Evolutionary conservation across 2,113 vertebrate species (phyloP), one percentile per base, ranked within the genome.

Genomic region (Misgurnus mizolepis): DNA sequence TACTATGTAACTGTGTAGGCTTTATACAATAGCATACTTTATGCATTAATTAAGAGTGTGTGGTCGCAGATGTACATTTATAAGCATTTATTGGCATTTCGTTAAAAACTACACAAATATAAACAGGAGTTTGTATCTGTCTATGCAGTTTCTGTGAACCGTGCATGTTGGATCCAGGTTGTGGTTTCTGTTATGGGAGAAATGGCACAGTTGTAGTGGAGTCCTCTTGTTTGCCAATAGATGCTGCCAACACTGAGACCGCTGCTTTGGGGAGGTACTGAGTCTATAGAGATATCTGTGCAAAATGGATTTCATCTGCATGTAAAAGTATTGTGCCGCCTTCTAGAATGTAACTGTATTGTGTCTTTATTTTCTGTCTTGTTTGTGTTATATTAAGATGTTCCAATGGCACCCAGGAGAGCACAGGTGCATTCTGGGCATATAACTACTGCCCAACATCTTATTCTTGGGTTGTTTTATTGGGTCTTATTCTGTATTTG

Each of bases 371-470:
- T 7, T 76, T 5, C 64, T 14, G 9, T 27, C 22, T 61, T 60
- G 34, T 55, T 45, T 67, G 3, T 76, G 7, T 76, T 27, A 76
- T 17, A n/a, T 61, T 11, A 86, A 99, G 98, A 56, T 99, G 97
- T 87, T 93, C 91, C 75, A 98, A 96, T 87, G 91, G 90, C 89
- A 95, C 93, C 0, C 81, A 85, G 82, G 92, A 85, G 83, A 83
- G 85, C 0, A 88, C 89, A 67, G 89, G 89, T 11, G 83, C 90
- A 14, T 90, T 94, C 79, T 99, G 98, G 97, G 98, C 98, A 0
- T 99, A 97, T 83, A 99, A 99, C 89, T 99, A 95, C 93, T 99
- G 97, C 64, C 98, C 97, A 15, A 98, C 96, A 2, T 89, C 95
- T 0, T 97, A 97, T 87, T 97, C 96, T 73, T 98, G 97, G 97